phyloP scores from a whole-genome alignment of 2,113 vertebrate species.

The Corythoichthys haematopterus region DNA sequence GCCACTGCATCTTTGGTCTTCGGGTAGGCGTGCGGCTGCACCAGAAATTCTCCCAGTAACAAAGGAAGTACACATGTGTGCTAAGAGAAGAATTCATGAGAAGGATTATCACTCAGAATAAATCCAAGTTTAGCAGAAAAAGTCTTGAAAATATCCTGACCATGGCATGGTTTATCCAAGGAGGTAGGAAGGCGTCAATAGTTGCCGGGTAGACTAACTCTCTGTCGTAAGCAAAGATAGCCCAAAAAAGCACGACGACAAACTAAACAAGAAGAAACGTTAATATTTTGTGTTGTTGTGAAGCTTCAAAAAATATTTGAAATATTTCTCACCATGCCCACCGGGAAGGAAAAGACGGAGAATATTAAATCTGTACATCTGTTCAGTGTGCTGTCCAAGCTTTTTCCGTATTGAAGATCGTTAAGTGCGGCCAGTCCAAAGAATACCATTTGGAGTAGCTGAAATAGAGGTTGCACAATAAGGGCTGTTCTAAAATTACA shows the following conservation, averaged over 20 bases:
- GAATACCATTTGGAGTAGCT: slow-evolving; percentile 69
- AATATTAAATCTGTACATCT: slow-evolving; percentile 65
- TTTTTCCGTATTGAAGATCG: slow-evolving; percentile 52
- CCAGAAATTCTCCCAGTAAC: slow-evolving; percentile 61
- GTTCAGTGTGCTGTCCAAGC: slow-evolving; percentile 25
- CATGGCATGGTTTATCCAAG: slow-evolving; percentile 85
- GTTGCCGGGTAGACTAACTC: slow-evolving; percentile 79
- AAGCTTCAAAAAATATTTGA: not conserved
- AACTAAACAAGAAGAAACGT: slow-evolving; percentile 64
- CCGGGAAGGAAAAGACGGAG: slow-evolving; percentile 69
- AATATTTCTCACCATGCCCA: slow-evolving; percentile 64
- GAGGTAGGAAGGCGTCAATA: slow-evolving; percentile 77
- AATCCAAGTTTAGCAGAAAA: not conserved
- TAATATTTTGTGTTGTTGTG: not conserved
- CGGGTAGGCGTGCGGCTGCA: slow-evolving; percentile 66
- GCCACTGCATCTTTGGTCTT: slow-evolving; percentile 57
- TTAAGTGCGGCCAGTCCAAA: slow-evolving; percentile 62
- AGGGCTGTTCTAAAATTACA: too few species aligned
- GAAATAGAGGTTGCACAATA: slow-evolving; percentile 14
- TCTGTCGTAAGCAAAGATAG: slow-evolving; percentile 78
- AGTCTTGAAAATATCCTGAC: slow-evolving; percentile 65
- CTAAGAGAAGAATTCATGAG: slow-evolving; percentile 40
- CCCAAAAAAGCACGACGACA: slow-evolving; percentile 83
- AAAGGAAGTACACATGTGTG: slow-evolving; percentile 69
- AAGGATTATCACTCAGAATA: not conserved